A percentile compares a stretch with the other conserved stretches of the same genome.
phyloP scores from a whole-genome alignment of 2,113 vertebrate species.

The Xerus inauris region DNA sequence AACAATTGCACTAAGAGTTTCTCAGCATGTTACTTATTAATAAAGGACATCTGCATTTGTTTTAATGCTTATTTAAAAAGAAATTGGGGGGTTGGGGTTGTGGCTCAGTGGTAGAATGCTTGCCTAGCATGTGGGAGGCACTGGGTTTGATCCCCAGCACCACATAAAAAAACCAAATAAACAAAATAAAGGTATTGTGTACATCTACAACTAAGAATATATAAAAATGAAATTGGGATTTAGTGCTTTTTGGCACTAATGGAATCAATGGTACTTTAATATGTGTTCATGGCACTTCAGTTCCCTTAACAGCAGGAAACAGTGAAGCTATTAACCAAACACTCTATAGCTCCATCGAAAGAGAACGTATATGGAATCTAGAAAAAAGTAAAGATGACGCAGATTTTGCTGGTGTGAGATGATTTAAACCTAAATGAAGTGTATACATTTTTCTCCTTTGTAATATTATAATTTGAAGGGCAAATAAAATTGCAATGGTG shows the following conservation, averaged over 20 bases:
- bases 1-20: conserved; percentile 63
- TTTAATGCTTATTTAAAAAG: conserved; percentile 82
- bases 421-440: conserved; percentile 26
- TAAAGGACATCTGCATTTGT: conserved; percentile 81
- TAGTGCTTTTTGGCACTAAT: conserved; percentile 77
- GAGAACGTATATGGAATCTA: neutral
- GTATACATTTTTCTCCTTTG: neutral
- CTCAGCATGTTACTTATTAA: conserved; percentile 80
- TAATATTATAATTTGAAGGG: neutral
- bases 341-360: conserved; percentile 34
- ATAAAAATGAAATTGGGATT: too few species aligned
- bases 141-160: too few species aligned
- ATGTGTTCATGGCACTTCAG: conserved; percentile 80
- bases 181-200: too few species aligned
- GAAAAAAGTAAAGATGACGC: neutral
- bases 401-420: neutral
- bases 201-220: too few species aligned
- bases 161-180: too few species aligned
- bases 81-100: too few species aligned
- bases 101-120: too few species aligned
- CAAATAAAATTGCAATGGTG: neutral
- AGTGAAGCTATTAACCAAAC: conserved; percentile 70
- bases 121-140: too few species aligned
- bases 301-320: conserved; percentile 72
- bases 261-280: conserved; percentile 82